phyloP scores from a whole-genome alignment of 2,888 invertebrate species.

The Cremastobaeus sp. region DNA sequence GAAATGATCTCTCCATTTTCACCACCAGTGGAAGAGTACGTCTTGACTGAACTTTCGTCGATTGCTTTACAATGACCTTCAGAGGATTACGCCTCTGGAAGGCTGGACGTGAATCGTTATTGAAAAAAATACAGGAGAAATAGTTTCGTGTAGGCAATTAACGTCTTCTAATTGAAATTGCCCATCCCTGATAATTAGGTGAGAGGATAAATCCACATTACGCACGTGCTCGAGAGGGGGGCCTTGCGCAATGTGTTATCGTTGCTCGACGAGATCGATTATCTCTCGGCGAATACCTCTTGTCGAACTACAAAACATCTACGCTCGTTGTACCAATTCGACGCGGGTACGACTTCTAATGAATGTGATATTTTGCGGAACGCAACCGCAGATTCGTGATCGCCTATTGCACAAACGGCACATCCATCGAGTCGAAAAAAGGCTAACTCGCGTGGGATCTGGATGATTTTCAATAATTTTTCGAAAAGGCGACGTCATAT shows the following conservation, averaged over 20 bases:
- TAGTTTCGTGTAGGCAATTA: slow-evolving; percentile 17
- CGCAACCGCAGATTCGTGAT: slow-evolving; percentile 21
- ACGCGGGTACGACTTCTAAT: slow-evolving; percentile 32
- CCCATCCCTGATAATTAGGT: slow-evolving; percentile 53
- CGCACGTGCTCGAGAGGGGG: slow-evolving; percentile 27
- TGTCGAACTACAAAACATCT: slow-evolving; percentile 46
- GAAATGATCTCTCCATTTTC: slow-evolving; percentile 13
- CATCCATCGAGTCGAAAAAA: neutral
- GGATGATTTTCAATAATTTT: neutral
- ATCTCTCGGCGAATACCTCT: slow-evolving; percentile 45
- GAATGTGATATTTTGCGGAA: slow-evolving; percentile 43
- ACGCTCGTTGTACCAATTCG: slow-evolving; percentile 28
- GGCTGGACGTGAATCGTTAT: too few relatives aligned
- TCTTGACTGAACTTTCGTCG: slow-evolving; percentile 13
- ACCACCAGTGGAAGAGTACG: slow-evolving; percentile 12
- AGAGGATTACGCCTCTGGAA: neutral
- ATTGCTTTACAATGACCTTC: slow-evolving; percentile 47
- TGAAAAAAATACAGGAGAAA: slow-evolving; percentile 12
- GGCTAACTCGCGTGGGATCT: slow-evolving; percentile 2
- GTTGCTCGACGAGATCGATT: slow-evolving; percentile 49
- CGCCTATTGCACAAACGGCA: slow-evolving; percentile 21
- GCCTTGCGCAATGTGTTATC: slow-evolving; percentile 49
- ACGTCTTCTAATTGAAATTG: slow-evolving; percentile 45
- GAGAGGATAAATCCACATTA: slow-evolving; percentile 52
- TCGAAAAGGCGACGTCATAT: neutral